Conservation (phyloP, 2,888 invertebrate species). For the Drosophila peninsularis region DNA sequence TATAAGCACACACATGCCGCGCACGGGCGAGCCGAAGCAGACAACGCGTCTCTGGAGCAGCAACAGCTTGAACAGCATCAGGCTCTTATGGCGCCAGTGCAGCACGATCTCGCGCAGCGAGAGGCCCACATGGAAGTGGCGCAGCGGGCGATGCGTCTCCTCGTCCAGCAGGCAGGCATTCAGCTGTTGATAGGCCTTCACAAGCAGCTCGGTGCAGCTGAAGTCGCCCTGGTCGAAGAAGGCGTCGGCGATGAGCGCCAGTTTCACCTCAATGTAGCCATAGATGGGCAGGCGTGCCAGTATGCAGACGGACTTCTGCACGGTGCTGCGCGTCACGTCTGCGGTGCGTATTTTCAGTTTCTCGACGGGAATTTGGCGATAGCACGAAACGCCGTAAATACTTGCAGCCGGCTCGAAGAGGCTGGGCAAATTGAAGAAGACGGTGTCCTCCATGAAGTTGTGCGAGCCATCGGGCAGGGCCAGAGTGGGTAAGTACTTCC, state of each 20-base stretch:
- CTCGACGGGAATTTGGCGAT: slow-evolving; percentile 98
- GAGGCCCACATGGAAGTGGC: slow-evolving; percentile 83
- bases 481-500: slow-evolving; percentile 98
- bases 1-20: slow-evolving; percentile 93
- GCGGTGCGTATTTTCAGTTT: slow-evolving; percentile 95
- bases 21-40: slow-evolving; percentile 96
- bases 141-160: slow-evolving; percentile 86
- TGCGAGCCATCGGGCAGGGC: slow-evolving; percentile 99
- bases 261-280: slow-evolving; percentile 97
- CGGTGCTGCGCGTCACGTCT: slow-evolving; percentile 98
- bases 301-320: slow-evolving; percentile 99
- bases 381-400: slow-evolving; percentile 98
- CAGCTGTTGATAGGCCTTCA: slow-evolving; percentile 96
- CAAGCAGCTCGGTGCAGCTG: slow-evolving; percentile 92
- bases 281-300: slow-evolving; percentile 95
- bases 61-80: slow-evolving; percentile 96
- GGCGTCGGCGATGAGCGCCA: slow-evolving; percentile 97
- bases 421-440: slow-evolving; percentile 97
- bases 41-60: slow-evolving; percentile 95
- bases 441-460: slow-evolving; percentile 97
- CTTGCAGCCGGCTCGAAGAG: slow-evolving; percentile 92
- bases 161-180: slow-evolving; percentile 90
- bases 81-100: slow-evolving; percentile 94
- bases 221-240: slow-evolving; percentile 98
- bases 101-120: slow-evolving; percentile 83